Evolutionary conservation across 2,888 invertebrate genomes (phyloP), one percentile per base, ranked within the genome.

Genomic region (Unio delphinus): DNA sequence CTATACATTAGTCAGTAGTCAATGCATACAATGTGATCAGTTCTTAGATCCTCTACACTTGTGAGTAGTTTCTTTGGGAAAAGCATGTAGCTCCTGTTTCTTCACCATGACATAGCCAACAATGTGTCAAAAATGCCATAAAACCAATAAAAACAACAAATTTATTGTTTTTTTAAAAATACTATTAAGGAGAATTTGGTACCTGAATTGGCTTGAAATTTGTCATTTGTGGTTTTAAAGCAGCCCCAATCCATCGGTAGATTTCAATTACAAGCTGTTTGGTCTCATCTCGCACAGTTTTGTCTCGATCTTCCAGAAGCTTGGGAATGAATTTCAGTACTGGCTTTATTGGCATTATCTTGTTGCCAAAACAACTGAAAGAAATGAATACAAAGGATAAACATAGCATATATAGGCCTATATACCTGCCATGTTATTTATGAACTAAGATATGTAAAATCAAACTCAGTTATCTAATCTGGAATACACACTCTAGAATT

Each of bases 191-290:
- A 34, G 11, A 11, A 45, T 45, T 45, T 45, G 11, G 45, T 80
- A 92, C 92, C 84, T 96, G 95, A 0, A 98, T 95, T 2, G 97
- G 95, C 87, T 98, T 98, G 26, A 98, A 92, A 56, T 94, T 93
- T 28, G 94, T 93, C 75, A 98, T 93, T 89, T 97, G 97, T 1
- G 95, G 94, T 88, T 95, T 95, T 78, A 97, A 92, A 0, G 95
- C 95, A 57, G 89, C 89, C 4, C 90, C 90, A 61, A 90, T 86
- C 97, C 97, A 97, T 81, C 96, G 93, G 91, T 95, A 97, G 90
- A 98, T 94, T 91, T 98, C 98, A 73, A 98, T 92, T n/a, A 95
- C 94, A 86, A 99, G 91, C 26, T 93, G 93, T 90, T 98, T 97
- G 80, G 96, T 94, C 90, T 98, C 98, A 84, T 98, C 97, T 71